Evolutionary conservation across 2,888 invertebrate genomes (phyloP).

Genomic region (Mylabris sibirica): DNA sequence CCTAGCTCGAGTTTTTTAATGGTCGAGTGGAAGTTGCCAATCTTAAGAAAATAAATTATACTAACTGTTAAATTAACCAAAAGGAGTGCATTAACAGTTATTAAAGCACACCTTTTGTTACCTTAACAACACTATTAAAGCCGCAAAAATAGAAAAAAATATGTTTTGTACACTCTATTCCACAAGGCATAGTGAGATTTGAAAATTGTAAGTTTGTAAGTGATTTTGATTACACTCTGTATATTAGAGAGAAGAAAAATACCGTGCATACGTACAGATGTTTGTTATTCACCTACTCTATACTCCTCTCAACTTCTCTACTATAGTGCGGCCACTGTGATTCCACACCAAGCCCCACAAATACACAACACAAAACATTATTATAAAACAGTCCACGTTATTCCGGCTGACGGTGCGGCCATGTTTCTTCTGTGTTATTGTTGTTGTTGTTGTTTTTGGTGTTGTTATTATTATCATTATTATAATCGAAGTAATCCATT

Average conservation of each 20-base stretch:
- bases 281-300: conserved; percentile 10
- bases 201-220: too few relatives aligned
- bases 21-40: too few relatives aligned
- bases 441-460: conserved; percentile 2
- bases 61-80: too few relatives aligned
- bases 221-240: too few relatives aligned
- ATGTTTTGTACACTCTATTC: too few relatives aligned
- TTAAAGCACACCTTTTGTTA: too few relatives aligned
- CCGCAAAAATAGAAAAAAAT: too few relatives aligned
- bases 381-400: conserved; percentile 27
- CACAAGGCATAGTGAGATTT: too few relatives aligned
- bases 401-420: conserved; percentile 29
- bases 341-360: conserved; percentile 12
- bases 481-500: background rate
- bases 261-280: background rate
- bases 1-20: too few relatives aligned
- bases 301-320: conserved; percentile 1
- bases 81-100: too few relatives aligned
- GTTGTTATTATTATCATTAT: background rate
- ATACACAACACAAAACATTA: conserved; percentile 1
- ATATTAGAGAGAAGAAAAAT: background rate
- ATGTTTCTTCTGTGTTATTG: conserved; percentile 31
- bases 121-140: too few relatives aligned
- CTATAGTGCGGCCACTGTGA: conserved; percentile 23
- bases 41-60: too few relatives aligned